A percentile compares a stretch with the other conserved stretches of the same genome.
These are phyloP conservation scores for Apis mellifera DNA, from an alignment of 1,140 invertebrate species.

Conservation along the genomic window Amel_HAv3.1 CM009934.2:3204001-3204500, in stretches of 20 bases:
- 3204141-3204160: too few relatives aligned
- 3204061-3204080: background rate
- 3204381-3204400: conserved; percentile 82
- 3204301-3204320: conserved; percentile 29
- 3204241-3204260: too few relatives aligned
- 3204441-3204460: conserved; percentile 38
- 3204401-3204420: conserved; percentile 79
- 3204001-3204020: too few relatives aligned
- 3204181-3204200: too few relatives aligned
- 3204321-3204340: conserved; percentile 55
- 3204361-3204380: conserved; percentile 81
- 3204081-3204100: background rate
- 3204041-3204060: background rate
- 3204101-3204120: background rate
- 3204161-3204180: too few relatives aligned
- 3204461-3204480: conserved; percentile 32
- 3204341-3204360: conserved; percentile 72
- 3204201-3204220: too few relatives aligned
- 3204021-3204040: too few relatives aligned
- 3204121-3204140: background rate
- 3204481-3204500: conserved; percentile 57
- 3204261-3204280: too few relatives aligned
- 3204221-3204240: too few relatives aligned
- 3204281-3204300: conserved; percentile 46
- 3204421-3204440: conserved; percentile 81